Conservation (phyloP, 2,113 vertebrate genomes). For the Conger conger region DNA sequence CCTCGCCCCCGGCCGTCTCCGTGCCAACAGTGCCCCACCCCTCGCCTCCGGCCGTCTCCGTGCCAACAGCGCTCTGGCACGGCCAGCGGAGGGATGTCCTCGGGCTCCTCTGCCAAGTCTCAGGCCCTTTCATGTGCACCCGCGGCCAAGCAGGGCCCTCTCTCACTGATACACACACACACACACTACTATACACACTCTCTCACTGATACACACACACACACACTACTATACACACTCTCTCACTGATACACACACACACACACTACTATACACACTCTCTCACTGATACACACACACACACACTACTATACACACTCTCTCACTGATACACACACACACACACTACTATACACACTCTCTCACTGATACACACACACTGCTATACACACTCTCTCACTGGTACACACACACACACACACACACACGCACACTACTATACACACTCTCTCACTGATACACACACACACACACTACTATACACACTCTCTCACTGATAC, state of each 20-base stretch:
- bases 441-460: too few relatives aligned
- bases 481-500: too few relatives aligned
- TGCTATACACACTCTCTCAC: too few relatives aligned
- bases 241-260: neutral
- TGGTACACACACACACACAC: neutral
- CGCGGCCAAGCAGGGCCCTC: slow-evolving; percentile 58
- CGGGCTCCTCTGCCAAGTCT: slow-evolving; percentile 77
- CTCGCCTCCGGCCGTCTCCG: slow-evolving; percentile 70
- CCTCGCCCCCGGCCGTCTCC: slow-evolving; percentile 68
- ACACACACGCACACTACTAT: neutral
- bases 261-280: slow-evolving; percentile 8
- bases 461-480: too few relatives aligned
- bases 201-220: neutral
- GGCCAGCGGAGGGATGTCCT: slow-evolving; percentile 84
- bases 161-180: slow-evolving; percentile 24
- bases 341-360: too few relatives aligned
- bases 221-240: slow-evolving; percentile 6
- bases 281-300: neutral
- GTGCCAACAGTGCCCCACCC: slow-evolving; percentile 80
- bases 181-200: too few relatives aligned
- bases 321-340: neutral
- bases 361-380: neutral
- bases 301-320: too few relatives aligned
- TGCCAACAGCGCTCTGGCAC: slow-evolving; percentile 83
- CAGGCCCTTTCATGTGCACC: slow-evolving; percentile 71